phyloP scores from a whole-genome alignment of 1,140 invertebrate genomes.

The Hestina assimilis region DNA sequence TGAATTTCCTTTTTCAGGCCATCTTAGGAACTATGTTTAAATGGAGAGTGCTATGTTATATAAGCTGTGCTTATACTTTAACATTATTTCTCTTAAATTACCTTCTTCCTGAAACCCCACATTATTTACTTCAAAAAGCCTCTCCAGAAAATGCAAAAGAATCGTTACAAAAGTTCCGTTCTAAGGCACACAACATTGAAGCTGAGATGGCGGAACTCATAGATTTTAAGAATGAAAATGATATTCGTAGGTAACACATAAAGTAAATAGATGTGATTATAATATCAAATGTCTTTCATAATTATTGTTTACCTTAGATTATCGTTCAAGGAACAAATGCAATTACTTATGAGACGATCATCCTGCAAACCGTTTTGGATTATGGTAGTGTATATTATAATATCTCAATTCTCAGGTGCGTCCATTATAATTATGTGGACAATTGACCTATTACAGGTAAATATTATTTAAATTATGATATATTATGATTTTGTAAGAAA shows the following conservation, averaged over 20 bases:
- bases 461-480: too few species aligned
- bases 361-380: constrained; percentile 39
- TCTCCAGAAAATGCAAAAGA: constrained; percentile 26
- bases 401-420: constrained; percentile 37
- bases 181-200: constrained; percentile 32
- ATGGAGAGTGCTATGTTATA: constrained; percentile 39
- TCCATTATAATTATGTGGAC: constrained; percentile 40
- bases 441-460: constrained; percentile 43
- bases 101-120: constrained; percentile 50
- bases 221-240: constrained; percentile 44
- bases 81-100: constrained; percentile 29
- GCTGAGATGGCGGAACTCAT: constrained; percentile 40
- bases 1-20: too few species aligned
- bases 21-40: constrained; percentile 33
- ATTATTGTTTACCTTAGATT: constrained; percentile 39
- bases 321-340: constrained; percentile 26
- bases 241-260: constrained; percentile 46
- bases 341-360: constrained; percentile 23
- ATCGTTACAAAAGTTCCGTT: constrained; percentile 34
- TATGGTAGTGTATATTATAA: constrained; percentile 31
- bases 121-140: constrained; percentile 40
- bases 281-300: neutral
- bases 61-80: constrained; percentile 27
- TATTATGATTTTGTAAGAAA: too few species aligned
- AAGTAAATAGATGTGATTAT: neutral